Percentiles rank a stretch among this genome's conserved stretches.
Conservation (phyloP, 2,888 invertebrate species). For the Campoletis raptor region DNA sequence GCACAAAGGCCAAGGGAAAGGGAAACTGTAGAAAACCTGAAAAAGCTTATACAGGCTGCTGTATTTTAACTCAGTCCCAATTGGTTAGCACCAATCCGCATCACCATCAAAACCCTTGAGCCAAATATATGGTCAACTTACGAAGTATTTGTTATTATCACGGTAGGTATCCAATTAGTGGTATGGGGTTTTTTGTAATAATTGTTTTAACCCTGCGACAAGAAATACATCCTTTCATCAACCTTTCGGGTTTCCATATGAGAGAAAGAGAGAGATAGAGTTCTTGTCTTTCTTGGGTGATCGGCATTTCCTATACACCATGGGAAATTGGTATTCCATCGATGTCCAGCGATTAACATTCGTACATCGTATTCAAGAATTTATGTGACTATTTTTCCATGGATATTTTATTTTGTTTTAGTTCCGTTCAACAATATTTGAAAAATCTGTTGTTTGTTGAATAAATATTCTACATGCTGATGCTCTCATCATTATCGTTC, state of each 20-base stretch:
- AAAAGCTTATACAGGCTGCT: too few species aligned
- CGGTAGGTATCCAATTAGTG: too few species aligned
- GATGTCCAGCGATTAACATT: not conserved
- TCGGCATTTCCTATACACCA: not conserved
- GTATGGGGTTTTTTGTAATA: too few species aligned
- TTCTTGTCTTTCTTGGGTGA: not conserved
- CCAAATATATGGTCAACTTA: too few species aligned
- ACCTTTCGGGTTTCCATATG: not conserved
- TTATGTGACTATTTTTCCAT: not conserved
- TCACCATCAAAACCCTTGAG: too few species aligned
- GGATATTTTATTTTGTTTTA: not conserved
- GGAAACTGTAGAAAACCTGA: too few species aligned
- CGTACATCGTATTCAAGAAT: constrained; percentile 7
- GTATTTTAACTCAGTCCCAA: too few species aligned
- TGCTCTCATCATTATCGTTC: not conserved
- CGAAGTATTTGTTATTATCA: too few species aligned
- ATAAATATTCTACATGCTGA: not conserved
- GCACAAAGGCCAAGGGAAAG: too few species aligned
- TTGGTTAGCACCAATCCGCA: too few species aligned
- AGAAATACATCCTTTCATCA: too few species aligned
- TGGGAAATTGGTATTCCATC: not conserved
- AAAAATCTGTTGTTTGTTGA: not conserved
- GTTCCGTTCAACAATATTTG: not conserved
- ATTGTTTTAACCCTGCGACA: too few species aligned
- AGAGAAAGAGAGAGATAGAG: not conserved